Evolutionary conservation across 2,888 invertebrate species (phyloP).

Genomic region (Unio delphinus): DNA sequence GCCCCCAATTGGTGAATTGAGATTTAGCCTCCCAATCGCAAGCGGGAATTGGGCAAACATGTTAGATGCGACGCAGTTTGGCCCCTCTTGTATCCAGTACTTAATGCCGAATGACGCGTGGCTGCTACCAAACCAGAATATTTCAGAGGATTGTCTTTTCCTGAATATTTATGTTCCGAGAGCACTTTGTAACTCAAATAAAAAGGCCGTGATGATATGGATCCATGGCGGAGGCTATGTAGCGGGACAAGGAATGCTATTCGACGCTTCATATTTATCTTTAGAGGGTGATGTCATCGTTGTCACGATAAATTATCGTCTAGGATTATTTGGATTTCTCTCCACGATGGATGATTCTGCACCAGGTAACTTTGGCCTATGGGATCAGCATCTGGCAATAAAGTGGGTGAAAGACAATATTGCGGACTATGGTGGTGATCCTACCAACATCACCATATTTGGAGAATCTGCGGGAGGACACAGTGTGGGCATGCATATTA

Average conservation of each 20-base stretch:
- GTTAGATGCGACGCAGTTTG: conserved; percentile 24
- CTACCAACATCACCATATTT: conserved; percentile 35
- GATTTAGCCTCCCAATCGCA: conserved; percentile 28
- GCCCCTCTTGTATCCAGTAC: conserved; percentile 40
- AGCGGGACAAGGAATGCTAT: conserved; percentile 33
- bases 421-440: conserved; percentile 45
- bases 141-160: conserved; percentile 49
- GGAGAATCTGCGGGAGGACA: conserved; percentile 51
- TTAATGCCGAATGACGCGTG: conserved; percentile 29
- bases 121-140: conserved; percentile 25
- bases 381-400: conserved; percentile 48
- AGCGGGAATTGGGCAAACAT: conserved; percentile 18
- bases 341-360: conserved; percentile 28
- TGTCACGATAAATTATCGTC: conserved; percentile 48
- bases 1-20: conserved; percentile 31
- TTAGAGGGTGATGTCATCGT: conserved; percentile 43
- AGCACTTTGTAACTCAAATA: conserved; percentile 6
- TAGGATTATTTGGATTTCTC: conserved; percentile 50
- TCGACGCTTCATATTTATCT: conserved; percentile 41
- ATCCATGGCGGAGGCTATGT: conserved; percentile 52
- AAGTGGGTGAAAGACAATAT: conserved; percentile 49
- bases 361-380: conserved; percentile 45
- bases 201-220: conserved; percentile 48
- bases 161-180: conserved; percentile 44
- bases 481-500: conserved; percentile 38